Percentiles rank a stretch among this genome's conserved stretches.
Evolutionary conservation across 1,140 invertebrate species (phyloP).

Genomic region (Neocloeon triangulifer): DNA sequence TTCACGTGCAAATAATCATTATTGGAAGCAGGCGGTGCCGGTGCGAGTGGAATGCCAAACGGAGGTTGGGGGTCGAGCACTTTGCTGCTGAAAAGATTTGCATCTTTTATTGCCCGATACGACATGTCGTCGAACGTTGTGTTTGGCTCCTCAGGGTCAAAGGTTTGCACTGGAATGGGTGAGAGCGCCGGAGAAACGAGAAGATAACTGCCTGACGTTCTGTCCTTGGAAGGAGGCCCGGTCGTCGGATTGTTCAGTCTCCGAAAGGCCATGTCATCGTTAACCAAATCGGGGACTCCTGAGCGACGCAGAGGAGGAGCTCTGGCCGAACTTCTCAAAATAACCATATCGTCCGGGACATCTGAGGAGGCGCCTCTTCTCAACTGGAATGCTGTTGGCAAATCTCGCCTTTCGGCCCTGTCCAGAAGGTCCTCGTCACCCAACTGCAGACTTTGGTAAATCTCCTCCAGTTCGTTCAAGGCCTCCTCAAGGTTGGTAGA

Average conservation of each 20-base stretch:
- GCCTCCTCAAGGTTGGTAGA: constrained; percentile 67
- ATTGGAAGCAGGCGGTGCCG: constrained; percentile 43
- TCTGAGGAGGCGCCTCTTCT: constrained; percentile 8
- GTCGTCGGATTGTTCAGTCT: constrained; percentile 35
- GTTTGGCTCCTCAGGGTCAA: constrained; percentile 40
- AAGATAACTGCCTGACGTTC: constrained; percentile 41
- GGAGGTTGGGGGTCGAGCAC: constrained; percentile 60
- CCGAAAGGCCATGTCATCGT: constrained; percentile 60
- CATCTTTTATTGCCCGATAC: constrained; percentile 51
- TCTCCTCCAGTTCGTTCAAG: constrained; percentile 64
- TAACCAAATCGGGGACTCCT: constrained; percentile 31
- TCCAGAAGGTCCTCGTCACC: constrained; percentile 63
- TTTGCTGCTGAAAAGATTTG: too few species aligned
- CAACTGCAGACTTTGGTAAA: constrained; percentile 61
- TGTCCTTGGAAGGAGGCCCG: constrained; percentile 16
- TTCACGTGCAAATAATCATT: constrained; percentile 63
- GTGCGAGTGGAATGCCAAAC: constrained; percentile 70
- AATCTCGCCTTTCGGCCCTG: constrained; percentile 46
- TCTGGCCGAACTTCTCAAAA: constrained; percentile 11
- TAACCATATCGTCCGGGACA: constrained; percentile 3
- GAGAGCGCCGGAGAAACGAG: constrained; percentile 38
- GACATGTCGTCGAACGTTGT: constrained; percentile 61
- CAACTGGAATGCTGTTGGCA: constrained; percentile 23
- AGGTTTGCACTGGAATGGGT: constrained; percentile 12
- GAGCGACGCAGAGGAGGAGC: constrained; percentile 16